phyloP scores from a whole-genome alignment of 2,888 invertebrate species.

The Parasteatoda lunata region DNA sequence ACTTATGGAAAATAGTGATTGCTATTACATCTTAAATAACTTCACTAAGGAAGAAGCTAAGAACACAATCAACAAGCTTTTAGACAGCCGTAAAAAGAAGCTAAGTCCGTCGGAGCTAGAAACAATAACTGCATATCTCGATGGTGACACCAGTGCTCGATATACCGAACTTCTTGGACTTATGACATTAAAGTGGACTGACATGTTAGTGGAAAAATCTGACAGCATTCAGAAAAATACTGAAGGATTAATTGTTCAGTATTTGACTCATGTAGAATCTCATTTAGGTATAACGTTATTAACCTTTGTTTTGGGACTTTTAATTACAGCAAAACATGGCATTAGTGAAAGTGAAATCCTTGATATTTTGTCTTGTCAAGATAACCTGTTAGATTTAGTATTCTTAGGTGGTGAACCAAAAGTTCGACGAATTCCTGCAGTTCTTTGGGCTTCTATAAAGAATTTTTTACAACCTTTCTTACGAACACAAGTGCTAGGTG shows the following conservation, averaged over 20 bases:
- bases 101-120: conserved; percentile 42
- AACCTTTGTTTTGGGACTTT: conserved; percentile 80
- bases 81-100: conserved; percentile 42
- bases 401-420: conserved; percentile 54
- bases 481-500: conserved; percentile 59
- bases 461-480: conserved; percentile 52
- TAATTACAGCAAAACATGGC: conserved; percentile 85
- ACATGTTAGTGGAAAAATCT: conserved; percentile 26
- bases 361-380: conserved; percentile 76
- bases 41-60: conserved; percentile 48
- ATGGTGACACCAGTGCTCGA: conserved; percentile 41
- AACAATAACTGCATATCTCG: conserved; percentile 37
- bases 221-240: conserved; percentile 45
- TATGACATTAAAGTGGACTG: conserved; percentile 44
- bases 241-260: conserved; percentile 52
- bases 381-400: conserved; percentile 71
- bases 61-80: conserved; percentile 29
- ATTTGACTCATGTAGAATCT: conserved; percentile 59
- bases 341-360: conserved; percentile 87
- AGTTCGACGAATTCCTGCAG: conserved; percentile 52
- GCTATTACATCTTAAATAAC: conserved; percentile 44
- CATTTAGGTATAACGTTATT: conserved; percentile 68
- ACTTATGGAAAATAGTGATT: conserved; percentile 32
- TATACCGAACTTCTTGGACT: conserved; percentile 42
- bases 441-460: conserved; percentile 55